These are phyloP conservation scores for Triplophysa tibetana DNA, from an alignment of 2,113 vertebrate species.

Conservation along the genomic window DNA sequence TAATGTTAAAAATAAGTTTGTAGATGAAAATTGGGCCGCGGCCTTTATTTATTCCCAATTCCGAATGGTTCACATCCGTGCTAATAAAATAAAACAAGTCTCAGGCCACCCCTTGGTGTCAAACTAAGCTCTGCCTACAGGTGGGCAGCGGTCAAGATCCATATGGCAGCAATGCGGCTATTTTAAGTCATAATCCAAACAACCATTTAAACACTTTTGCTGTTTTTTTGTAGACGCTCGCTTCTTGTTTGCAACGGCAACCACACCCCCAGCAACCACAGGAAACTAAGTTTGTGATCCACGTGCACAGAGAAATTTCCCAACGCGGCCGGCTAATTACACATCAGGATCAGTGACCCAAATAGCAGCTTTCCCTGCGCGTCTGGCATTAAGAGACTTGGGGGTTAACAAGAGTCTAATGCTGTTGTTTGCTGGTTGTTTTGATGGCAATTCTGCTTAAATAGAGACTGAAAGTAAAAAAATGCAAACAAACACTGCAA, in stretches of 20 bases:
- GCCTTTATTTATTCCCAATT: neutral
- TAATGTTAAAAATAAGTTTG: no score
- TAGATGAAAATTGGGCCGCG: no score
- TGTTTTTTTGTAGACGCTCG: conserved; percentile 68
- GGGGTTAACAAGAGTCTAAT: conserved; percentile 40
- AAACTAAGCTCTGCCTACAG: conserved; percentile 5
- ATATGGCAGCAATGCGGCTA: conserved; percentile 20
- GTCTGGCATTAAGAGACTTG: conserved; percentile 40
- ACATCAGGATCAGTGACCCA: conserved; percentile 64
- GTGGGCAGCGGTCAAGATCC: conserved; percentile 10
- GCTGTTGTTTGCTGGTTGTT: conserved; percentile 52
- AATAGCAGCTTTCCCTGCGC: conserved; percentile 57
- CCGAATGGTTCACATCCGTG: neutral
- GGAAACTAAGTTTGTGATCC: conserved; percentile 39
- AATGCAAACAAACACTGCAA: neutral
- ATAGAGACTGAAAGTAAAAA: neutral
- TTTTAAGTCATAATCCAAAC: conserved; percentile 40
- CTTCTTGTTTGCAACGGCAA: conserved; percentile 71
- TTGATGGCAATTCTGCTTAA: conserved; percentile 39
- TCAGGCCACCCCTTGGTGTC: neutral
- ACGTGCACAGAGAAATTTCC: conserved; percentile 68
- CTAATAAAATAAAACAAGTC: neutral
- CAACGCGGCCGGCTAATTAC: conserved; percentile 68
- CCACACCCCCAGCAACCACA: neutral
- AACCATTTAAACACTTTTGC: conserved; percentile 41